phyloP scores from a whole-genome alignment of 2,888 invertebrate species.

The Melanargia galathea region DNA sequence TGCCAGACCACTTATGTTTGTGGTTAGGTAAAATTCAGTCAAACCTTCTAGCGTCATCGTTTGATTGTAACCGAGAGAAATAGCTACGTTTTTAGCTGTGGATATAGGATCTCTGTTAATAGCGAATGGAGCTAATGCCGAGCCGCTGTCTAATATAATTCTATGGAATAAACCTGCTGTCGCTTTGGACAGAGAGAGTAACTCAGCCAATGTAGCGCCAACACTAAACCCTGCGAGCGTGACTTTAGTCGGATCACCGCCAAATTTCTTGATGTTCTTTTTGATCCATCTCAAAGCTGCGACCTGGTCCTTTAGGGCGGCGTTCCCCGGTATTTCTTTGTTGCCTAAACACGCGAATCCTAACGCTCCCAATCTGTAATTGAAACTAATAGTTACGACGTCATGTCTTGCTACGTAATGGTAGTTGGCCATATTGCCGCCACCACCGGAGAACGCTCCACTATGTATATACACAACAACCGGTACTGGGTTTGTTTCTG shows the following conservation, averaged over 20 bases:
- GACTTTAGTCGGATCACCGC: slow-evolving; percentile 89
- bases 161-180: slow-evolving; percentile 65
- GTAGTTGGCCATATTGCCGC: slow-evolving; percentile 68
- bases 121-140: slow-evolving; percentile 67
- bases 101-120: slow-evolving; percentile 65
- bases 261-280: slow-evolving; percentile 88
- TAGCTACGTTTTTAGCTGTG: slow-evolving; percentile 68
- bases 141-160: slow-evolving; percentile 71
- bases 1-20: slow-evolving; percentile 51
- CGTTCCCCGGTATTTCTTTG: slow-evolving; percentile 88
- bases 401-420: slow-evolving; percentile 86
- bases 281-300: slow-evolving; percentile 89
- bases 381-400: slow-evolving; percentile 85
- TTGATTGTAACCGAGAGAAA: slow-evolving; percentile 64
- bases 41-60: slow-evolving; percentile 63
- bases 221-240: slow-evolving; percentile 92
- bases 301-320: slow-evolving; percentile 92
- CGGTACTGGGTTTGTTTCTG: slow-evolving; percentile 60
- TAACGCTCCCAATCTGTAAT: slow-evolving; percentile 87
- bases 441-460: slow-evolving; percentile 69
- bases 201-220: slow-evolving; percentile 83
- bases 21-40: slow-evolving; percentile 66
- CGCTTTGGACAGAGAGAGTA: slow-evolving; percentile 61
- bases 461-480: slow-evolving; percentile 72
- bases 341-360: slow-evolving; percentile 86